Evolutionary conservation across 2,888 invertebrate species (phyloP), one percentile per base, ranked within the genome.

Genomic region (Heliconius cydno): DNA sequence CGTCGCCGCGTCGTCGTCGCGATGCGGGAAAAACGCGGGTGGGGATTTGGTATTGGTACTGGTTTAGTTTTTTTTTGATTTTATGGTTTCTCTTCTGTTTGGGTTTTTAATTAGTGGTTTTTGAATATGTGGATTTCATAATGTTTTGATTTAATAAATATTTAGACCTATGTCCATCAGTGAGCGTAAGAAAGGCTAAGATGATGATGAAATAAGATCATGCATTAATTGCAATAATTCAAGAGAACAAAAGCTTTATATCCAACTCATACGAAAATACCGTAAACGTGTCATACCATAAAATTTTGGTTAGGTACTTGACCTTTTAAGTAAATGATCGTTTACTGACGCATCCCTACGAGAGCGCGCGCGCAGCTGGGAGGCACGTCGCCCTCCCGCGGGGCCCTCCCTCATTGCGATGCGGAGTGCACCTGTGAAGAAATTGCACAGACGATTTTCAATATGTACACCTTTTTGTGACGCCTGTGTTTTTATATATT

Each of bases 351-450:
- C 79, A 68, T n/a, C 80, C 65, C 82, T 77, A 74, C 38, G 79
- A 70, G 15, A 46, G 85, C 90, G 88, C 88, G 85, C 84, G 88
- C 91, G 86, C 87, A 87, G 85, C 85, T 84, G 86, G 85, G 89
- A 87, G 85, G 86, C 90, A 90, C 90, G 89, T 88, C 86, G 83
- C 85, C 86, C 87, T 88, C 89, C 89, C 83, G 82, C 79, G 81
- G 82, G 83, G 77, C 70, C 83, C 82, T 81, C 84, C 83, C 85
- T 86, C 86, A 87, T 87, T 88, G 84, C 83, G 60, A 88, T 87
- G 86, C 88, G 80, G 34, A 68, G 60, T 84, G 80, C 87, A 88
- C 87, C 87, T 87, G 88, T 83, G 80, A 81, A 79, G 83, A 84
- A 85, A 84, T 84, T 84, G 84, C 80, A 76, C 63, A 41, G 72